Evolutionary conservation across 1,140 invertebrate genomes (phyloP).

Genomic region (Zaprionus inermis): DNA sequence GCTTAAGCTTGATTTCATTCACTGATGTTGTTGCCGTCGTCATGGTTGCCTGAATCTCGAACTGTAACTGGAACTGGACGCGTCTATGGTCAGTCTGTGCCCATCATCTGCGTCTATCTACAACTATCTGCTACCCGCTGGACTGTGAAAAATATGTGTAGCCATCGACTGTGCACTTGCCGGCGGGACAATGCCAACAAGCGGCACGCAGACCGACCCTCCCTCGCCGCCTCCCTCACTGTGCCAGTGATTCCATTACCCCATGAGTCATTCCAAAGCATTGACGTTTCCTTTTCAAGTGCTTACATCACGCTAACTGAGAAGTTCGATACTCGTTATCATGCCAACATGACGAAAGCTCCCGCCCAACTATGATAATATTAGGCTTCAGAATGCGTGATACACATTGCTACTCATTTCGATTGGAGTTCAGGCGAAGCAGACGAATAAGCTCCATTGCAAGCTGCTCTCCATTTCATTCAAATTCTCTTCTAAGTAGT

Average conservation of each 20-base stretch:
- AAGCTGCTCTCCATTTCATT: background rate
- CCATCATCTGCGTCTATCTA: conserved; percentile 17
- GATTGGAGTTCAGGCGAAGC: background rate
- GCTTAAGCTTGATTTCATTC: conserved; percentile 29
- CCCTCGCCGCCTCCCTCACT: conserved; percentile 11
- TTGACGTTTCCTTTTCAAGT: conserved; percentile 25
- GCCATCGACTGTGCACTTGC: background rate
- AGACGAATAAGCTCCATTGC: background rate
- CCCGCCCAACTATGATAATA: conserved; percentile 6
- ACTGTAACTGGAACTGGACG: conserved; percentile 40
- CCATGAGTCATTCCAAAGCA: conserved; percentile 2
- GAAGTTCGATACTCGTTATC: conserved; percentile 3
- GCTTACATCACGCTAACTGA: conserved; percentile 7
- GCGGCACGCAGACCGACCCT: too few species aligned
- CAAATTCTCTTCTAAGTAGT: background rate
- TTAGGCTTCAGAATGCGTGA: background rate
- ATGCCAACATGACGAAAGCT: conserved; percentile 2
- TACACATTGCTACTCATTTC: background rate
- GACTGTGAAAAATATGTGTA: conserved; percentile 51
- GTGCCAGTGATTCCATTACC: background rate
- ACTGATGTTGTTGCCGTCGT: conserved; percentile 47
- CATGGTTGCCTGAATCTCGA: conserved; percentile 57
- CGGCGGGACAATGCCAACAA: background rate
- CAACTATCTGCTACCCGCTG: conserved; percentile 40
- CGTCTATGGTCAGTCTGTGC: conserved; percentile 58